Evolutionary conservation across 2,113 vertebrate genomes (phyloP), one percentile per base, ranked within the genome.

Genomic region (Ceyx margarethae): DNA sequence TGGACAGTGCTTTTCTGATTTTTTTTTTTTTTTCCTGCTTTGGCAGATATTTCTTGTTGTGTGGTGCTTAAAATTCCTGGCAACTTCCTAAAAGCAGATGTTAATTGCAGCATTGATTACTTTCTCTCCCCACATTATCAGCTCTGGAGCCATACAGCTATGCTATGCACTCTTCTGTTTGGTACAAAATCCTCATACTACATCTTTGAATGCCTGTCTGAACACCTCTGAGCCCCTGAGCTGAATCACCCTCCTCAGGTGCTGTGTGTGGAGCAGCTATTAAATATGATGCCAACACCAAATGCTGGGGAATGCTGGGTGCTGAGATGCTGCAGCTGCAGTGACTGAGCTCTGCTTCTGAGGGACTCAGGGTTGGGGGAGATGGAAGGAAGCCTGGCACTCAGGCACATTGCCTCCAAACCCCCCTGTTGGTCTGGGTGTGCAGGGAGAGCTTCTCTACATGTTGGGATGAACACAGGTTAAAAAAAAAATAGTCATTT

Each of bases 391-490:
- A 72, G 45, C 26, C 58, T 62, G 53, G 35, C 14, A 10, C 13
- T 40, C 23, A 50, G 40, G 28, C 14, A 37, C 22, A 31, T 45
- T 1, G 0, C 48, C 45, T 93, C 57, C 11, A 9, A 51, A 64
- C 6, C 18, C 5, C 0, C n/a, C 40, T 1, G 1, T 35, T 5
- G 4, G 20, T 62, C 19, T 1, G 1, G 14, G 15, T 3, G 3
- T 28, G 15, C 51, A 45, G 26, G 20, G 31, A 26, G 42, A 28
- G 35, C 18, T 75, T 54, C 72, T 45, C 0, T 0, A 9, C 5
- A 2, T 26, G 14, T 4, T 13, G 7, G 37, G 29, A 51, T 45
- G 35, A 93, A 23, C 35, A 35, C 35, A 35, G 35, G 35, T 35
- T 35, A 35, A 35, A n/a, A n/a, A n/a, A n/a, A n/a, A n/a, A n/a